These are phyloP conservation scores for Sebastes diploproa DNA, from an alignment of 2,797 vertebrate genomes.

Conservation along the genomic window DNA sequence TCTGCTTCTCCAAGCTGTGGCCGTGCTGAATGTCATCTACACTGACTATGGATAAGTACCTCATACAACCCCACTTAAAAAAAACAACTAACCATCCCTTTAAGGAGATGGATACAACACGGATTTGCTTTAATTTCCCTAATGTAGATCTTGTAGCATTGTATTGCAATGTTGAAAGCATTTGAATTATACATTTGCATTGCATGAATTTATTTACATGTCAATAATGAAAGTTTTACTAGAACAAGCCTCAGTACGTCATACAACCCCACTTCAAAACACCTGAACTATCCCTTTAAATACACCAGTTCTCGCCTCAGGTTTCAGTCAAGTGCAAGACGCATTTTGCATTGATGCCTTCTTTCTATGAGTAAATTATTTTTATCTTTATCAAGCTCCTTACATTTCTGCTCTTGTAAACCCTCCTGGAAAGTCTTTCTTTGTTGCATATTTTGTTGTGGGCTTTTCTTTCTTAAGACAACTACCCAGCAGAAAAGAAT, in stretches of 20 bases:
- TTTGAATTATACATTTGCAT: background rate
- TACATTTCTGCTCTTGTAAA: background rate
- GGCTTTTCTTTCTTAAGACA: constrained; percentile 27
- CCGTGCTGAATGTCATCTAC: too few relatives aligned
- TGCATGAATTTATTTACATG: background rate
- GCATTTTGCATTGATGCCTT: constrained; percentile 2
- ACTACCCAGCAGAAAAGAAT: constrained; percentile 7
- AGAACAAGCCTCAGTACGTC: background rate
- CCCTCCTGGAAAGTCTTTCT: constrained; percentile 12
- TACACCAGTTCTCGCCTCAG: background rate
- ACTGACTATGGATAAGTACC: too few relatives aligned
- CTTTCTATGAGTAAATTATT: constrained; percentile 11
- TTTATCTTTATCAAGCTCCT: constrained; percentile 9
- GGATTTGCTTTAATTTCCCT: background rate
- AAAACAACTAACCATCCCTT: fast-evolving
- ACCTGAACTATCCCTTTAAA: background rate
- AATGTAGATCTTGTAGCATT: background rate
- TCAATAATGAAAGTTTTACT: background rate
- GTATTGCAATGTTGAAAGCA: background rate
- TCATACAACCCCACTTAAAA: background rate
- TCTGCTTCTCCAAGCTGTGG: too few relatives aligned
- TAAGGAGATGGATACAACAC: background rate
- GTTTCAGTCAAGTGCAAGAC: constrained; percentile 14
- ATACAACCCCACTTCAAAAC: background rate
- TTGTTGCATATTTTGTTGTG: constrained; percentile 18